These are phyloP conservation scores for Paracentrotus lividus DNA, from an alignment of 53 echinoderm and acorn worm species.

Conservation along the genomic window DNA sequence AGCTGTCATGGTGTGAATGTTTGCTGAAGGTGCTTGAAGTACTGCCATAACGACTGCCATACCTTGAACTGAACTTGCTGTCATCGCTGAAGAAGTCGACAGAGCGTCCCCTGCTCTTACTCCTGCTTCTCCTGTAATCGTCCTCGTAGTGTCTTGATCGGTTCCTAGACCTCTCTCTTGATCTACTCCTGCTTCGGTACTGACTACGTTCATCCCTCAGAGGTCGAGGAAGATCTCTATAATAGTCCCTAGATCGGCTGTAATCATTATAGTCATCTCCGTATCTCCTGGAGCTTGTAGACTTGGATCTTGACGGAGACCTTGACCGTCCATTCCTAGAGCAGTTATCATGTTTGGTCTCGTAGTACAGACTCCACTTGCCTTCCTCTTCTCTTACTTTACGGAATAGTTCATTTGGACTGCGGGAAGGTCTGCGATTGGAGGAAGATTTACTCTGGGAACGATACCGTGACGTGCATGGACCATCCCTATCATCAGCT, in stretches of 20 bases:
- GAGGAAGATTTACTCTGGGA: neutral
- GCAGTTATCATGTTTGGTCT: constrained; percentile 45
- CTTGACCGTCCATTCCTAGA: neutral
- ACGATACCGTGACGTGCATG: neutral
- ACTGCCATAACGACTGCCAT: constrained; percentile 62
- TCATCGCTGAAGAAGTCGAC: constrained; percentile 32
- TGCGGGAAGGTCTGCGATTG: constrained; percentile 28
- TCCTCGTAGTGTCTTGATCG: neutral
- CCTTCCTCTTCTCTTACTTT: constrained; percentile 49
- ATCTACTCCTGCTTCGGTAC: constrained; percentile 56
- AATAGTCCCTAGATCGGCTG: neutral
- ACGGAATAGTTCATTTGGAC: constrained; percentile 58
- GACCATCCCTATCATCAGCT: constrained; percentile 25
- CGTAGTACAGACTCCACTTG: constrained; percentile 68
- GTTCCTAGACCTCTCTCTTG: constrained; percentile 41
- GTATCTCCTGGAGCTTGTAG: constrained; percentile 20
- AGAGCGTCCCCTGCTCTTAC: constrained; percentile 31
- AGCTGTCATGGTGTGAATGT: constrained; percentile 13
- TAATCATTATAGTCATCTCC: constrained; percentile 7
- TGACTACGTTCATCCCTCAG: constrained; percentile 6
- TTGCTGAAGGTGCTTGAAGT: constrained; percentile 69
- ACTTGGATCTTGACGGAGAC: constrained; percentile 48
- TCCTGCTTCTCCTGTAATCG: constrained; percentile 54
- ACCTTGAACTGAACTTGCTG: constrained; percentile 22
- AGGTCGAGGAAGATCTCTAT: neutral